These are phyloP conservation scores for Sthenelais limicola DNA, from an alignment of 2,888 invertebrate genomes.

Conservation along the genomic window DNA sequence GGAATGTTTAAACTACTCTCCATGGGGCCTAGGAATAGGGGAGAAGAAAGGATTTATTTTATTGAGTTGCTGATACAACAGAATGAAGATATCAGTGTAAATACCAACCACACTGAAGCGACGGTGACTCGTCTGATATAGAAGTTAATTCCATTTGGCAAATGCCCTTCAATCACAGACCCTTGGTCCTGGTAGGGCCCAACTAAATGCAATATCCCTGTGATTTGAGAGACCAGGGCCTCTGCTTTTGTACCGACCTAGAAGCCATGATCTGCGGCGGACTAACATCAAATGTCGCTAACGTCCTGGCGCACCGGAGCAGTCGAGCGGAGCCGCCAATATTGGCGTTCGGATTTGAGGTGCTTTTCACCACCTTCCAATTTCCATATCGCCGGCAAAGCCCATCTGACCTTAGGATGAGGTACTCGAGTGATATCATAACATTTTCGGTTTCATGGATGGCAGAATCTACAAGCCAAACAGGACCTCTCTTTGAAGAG, in stretches of 20 bases:
- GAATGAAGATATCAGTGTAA: not conserved
- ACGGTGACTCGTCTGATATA: not conserved
- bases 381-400: constrained; percentile 14
- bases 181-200: not conserved
- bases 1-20: too few relatives aligned
- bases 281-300: constrained; percentile 19
- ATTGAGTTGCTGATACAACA: not conserved
- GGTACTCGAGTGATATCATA: too few relatives aligned
- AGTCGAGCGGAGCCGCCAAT: not conserved
- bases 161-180: constrained; percentile 22
- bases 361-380: constrained; percentile 1
- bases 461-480: too few relatives aligned
- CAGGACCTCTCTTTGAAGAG: too few relatives aligned
- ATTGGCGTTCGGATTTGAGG: constrained; percentile 22
- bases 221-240: not conserved
- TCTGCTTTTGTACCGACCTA: not conserved
- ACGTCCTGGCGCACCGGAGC: constrained; percentile 4
- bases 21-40: too few relatives aligned
- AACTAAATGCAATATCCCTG: constrained; percentile 21
- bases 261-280: not conserved
- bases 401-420: too few relatives aligned
- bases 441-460: too few relatives aligned
- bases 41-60: not conserved
- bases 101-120: not conserved
- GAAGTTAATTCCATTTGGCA: constrained; percentile 30